Evolutionary conservation across 2,113 vertebrate species (phyloP).

Genomic region (Embiotoca jacksoni): DNA sequence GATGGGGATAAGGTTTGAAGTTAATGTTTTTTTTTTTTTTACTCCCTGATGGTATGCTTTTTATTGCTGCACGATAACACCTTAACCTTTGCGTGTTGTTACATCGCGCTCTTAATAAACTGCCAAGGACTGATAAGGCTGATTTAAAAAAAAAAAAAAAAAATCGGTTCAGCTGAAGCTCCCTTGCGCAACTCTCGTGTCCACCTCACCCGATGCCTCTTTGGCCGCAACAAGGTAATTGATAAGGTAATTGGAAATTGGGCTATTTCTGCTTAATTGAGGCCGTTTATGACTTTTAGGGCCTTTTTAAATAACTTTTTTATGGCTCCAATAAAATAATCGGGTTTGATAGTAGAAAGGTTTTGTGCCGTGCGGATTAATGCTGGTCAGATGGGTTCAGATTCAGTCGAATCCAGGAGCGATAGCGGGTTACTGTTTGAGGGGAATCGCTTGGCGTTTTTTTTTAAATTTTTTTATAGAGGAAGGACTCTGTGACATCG

Average conservation of each 20-base stretch:
- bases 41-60: too few species aligned
- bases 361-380: too few species aligned
- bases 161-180: background rate
- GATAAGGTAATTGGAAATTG: slow-evolving; percentile 83
- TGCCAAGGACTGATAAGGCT: background rate
- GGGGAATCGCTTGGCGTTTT: too few species aligned
- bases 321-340: slow-evolving; percentile 27
- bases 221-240: background rate
- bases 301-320: background rate
- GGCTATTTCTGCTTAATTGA: slow-evolving; percentile 11
- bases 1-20: background rate
- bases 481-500: too few species aligned
- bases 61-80: background rate
- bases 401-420: too few species aligned
- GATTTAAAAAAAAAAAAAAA: too few species aligned
- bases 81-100: background rate
- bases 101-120: background rate
- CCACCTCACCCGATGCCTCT: background rate
- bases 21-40: slow-evolving; percentile 6
- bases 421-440: too few species aligned
- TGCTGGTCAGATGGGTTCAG: too few species aligned
- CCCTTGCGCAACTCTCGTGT: slow-evolving; percentile 1
- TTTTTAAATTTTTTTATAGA: too few species aligned
- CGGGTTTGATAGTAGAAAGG: background rate
- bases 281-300: background rate